phyloP scores from a whole-genome alignment of 2,113 vertebrate species.

The Monopterus albus region DNA sequence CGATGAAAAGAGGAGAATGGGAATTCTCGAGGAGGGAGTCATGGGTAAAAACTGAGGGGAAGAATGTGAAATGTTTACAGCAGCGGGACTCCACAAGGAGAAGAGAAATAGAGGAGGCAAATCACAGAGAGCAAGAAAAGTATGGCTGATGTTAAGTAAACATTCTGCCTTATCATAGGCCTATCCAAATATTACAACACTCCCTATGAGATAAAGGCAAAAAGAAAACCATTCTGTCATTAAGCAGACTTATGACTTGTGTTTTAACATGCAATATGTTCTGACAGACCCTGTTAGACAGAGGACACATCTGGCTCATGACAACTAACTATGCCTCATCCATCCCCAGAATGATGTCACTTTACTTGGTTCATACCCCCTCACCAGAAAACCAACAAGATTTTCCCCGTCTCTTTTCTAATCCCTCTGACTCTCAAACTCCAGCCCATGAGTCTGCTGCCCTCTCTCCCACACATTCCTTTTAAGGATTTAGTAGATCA shows the following conservation, averaged over 20 bases:
- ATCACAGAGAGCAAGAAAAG: constrained; percentile 25
- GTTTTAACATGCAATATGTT: constrained; percentile 2
- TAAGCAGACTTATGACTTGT: not conserved
- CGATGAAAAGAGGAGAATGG: constrained; percentile 32
- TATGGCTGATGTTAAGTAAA: constrained; percentile 31
- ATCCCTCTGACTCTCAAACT: not conserved
- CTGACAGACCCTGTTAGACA: not conserved
- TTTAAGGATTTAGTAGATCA: constrained; percentile 32
- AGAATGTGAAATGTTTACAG: constrained; percentile 61
- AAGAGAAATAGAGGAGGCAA: constrained; percentile 33
- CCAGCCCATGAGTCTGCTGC: not conserved
- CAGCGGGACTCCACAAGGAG: constrained; percentile 44
- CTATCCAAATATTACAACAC: constrained; percentile 37
- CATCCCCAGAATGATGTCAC: constrained; percentile 15
- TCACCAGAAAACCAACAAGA: constrained; percentile 4
- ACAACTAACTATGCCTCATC: not conserved
- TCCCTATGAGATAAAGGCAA: not conserved
- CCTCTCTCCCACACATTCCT: constrained; percentile 8
- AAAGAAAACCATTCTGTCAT: not conserved
- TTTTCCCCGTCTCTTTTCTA: not conserved
- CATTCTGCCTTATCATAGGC: constrained; percentile 26
- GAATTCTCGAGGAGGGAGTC: constrained; percentile 26
- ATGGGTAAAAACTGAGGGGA: constrained; percentile 1
- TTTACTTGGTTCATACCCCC: not conserved
- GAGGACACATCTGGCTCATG: constrained; percentile 18